Conservation (phyloP, 2,888 invertebrate genomes). For the Eledona agricola region DNA sequence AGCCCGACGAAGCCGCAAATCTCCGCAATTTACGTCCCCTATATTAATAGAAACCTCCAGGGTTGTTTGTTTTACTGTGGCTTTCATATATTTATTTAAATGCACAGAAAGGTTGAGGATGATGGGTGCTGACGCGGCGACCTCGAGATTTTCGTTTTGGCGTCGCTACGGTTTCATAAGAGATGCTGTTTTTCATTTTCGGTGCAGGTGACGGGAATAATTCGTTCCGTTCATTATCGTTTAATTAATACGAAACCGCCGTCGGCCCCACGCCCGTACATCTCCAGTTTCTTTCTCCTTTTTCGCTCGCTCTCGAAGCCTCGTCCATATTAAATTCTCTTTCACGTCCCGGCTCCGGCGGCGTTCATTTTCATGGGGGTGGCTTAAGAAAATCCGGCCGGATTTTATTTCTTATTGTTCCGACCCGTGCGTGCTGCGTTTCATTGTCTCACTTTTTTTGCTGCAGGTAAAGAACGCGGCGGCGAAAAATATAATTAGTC, state of each 20-base stretch:
- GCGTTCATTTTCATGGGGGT: conserved; percentile 18
- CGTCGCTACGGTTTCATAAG: no score
- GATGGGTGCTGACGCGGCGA: no score
- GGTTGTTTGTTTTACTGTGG: no score
- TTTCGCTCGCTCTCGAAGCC: conserved; percentile 14
- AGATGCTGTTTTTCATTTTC: no score
- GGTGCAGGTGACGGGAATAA: conserved; percentile 31
- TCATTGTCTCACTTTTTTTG: conserved; percentile 6
- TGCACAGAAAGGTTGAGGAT: no score
- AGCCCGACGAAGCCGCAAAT: no score
- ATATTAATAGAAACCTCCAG: no score
- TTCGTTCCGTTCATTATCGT: conserved; percentile 14
- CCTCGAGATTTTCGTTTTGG: no score
- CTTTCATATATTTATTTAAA: no score
- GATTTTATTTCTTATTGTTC: conserved; percentile 21
- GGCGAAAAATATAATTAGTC: conserved; percentile 14
- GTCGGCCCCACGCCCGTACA: conserved; percentile 3
- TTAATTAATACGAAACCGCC: conserved; percentile 20
- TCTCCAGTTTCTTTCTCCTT: conserved; percentile 18
- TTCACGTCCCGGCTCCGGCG: conserved; percentile 6
- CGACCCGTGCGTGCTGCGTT: conserved; percentile 8
- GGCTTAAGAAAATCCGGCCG: conserved; percentile 26
- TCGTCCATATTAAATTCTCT: conserved; percentile 12
- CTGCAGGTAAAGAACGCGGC: conserved; percentile 6
- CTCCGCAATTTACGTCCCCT: no score